Base-by-base conservation (phyloP, 2,888 invertebrate genomes). In the Cataglyphis altisquamis region DNA sequence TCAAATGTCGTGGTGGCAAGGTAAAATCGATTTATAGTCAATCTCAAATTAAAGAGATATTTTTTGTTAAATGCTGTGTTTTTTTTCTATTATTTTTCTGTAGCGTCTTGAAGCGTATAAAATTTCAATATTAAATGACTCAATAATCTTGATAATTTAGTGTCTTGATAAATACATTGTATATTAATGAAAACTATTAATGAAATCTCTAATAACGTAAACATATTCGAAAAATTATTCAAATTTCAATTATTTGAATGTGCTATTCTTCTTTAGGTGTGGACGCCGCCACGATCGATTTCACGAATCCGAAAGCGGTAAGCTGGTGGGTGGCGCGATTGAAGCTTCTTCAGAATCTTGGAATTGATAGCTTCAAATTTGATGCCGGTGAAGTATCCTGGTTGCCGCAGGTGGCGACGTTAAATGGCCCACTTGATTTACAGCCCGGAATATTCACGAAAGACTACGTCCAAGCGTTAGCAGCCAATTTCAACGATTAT, bases 351-450 rank as follows among this genome's bases (percentile, higher is more conserved):
- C 95, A 96, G 87, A 94, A 95, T 0, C 96, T 96, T 77, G 97
- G 96, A 0, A 96, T 98, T 32, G 97, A 97, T 90, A 96, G 97
- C 84, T 96, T 97, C 88, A 98, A 98, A 95, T 98, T 98, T 91
- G 98, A 98, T 91, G 98, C 98, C 63, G 98, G 98, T 36, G 98
- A 98, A 94, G 95, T 96, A 0, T 96, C 96, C 89, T 97, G 96
- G 96, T 94, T 96, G 62, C 97, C 97, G 48, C 96, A 96, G 94
- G 95, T 96, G 88, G 95, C 97, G 0, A 95, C 96, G 0, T 95
- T 97, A 48, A 96, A 95, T 55, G 96, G 96, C 0, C 95, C 96
- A 62, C 93, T 94, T 1, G 95, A 96, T 45, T 89, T 95, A 0
- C 96, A 96, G 60, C 97, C 97, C 0, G 96, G 96, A 10, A 94